A percentile compares a stretch with the other conserved stretches of the same genome.
Evolutionary conservation across 2,113 vertebrate genomes (phyloP).

Genomic region (Cyprinodon brontotheroides): DNA sequence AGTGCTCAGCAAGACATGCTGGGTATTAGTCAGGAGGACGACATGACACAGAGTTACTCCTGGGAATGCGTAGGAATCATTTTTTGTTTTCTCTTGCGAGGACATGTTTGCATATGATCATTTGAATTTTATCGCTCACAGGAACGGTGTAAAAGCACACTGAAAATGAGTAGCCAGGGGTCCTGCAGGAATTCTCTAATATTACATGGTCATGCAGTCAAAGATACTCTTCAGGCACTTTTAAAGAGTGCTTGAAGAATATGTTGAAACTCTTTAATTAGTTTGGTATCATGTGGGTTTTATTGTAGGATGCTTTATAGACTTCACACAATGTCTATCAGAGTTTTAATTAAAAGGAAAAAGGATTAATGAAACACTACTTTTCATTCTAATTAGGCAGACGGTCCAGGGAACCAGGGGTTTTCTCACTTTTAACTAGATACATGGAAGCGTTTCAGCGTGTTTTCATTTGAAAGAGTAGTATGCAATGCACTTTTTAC

Average conservation of each 20-base stretch:
- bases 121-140: conserved; percentile 25
- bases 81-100: conserved; percentile 23
- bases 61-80: conserved; percentile 20
- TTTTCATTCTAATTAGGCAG: not conserved
- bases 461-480: not conserved
- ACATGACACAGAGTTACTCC: conserved; percentile 12
- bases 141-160: not conserved
- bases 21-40: conserved; percentile 53
- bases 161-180: conserved; percentile 2
- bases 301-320: conserved; percentile 7
- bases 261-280: conserved; percentile 11
- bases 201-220: not conserved
- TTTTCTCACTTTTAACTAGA: conserved; percentile 3
- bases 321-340: conserved; percentile 8
- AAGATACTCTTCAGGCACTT: conserved; percentile 1
- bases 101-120: conserved; percentile 21
- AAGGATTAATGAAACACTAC: conserved; percentile 6
- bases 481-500: not conserved
- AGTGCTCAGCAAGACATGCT: conserved; percentile 45
- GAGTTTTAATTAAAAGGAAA: conserved; percentile 1
- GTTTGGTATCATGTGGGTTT: not conserved
- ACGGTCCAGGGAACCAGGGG: conserved; percentile 16
- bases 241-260: not conserved
- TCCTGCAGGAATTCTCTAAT: not conserved
- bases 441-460: conserved; percentile 4